Percentiles rank a stretch among this genome's conserved stretches.
Evolutionary conservation across 2,888 invertebrate genomes (phyloP).

Genomic region (Nymphalis polychloros): DNA sequence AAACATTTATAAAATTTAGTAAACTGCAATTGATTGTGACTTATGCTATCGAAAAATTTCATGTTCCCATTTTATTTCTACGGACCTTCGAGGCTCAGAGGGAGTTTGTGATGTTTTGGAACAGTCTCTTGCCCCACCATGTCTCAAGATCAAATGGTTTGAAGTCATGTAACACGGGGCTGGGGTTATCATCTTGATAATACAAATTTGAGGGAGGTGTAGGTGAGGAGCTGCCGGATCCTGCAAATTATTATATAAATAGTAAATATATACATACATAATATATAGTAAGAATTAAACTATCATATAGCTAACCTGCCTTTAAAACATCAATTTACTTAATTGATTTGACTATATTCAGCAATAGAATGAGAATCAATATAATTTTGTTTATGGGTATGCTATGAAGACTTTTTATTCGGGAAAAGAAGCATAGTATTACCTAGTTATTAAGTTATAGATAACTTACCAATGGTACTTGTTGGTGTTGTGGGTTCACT

Average conservation of each 20-base stretch:
- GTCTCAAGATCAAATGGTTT: constrained; percentile 94
- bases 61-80: constrained; percentile 48
- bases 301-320: too few relatives aligned
- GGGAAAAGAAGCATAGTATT: not conserved
- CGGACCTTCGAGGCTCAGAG: constrained; percentile 65
- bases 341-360: too few relatives aligned
- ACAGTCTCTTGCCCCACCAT: constrained; percentile 94
- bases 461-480: constrained; percentile 69
- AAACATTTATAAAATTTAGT: constrained; percentile 62
- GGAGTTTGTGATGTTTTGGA: constrained; percentile 92
- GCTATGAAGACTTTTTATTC: too few relatives aligned
- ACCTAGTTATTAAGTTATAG: not conserved
- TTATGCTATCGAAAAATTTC: constrained; percentile 66
- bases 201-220: constrained; percentile 80
- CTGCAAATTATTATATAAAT: constrained; percentile 45
- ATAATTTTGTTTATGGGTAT: too few relatives aligned
- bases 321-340: too few relatives aligned
- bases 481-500: constrained; percentile 81
- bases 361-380: too few relatives aligned
- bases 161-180: constrained; percentile 87
- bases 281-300: too few relatives aligned
- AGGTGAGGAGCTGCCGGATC: constrained; percentile 69
- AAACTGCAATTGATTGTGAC: constrained; percentile 79
- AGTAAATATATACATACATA: not conserved
- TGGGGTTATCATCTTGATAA: constrained; percentile 88